These are phyloP conservation scores for Bettongia penicillata DNA, from an alignment of 2,113 vertebrate genomes.

Conservation along the genomic window DNA sequence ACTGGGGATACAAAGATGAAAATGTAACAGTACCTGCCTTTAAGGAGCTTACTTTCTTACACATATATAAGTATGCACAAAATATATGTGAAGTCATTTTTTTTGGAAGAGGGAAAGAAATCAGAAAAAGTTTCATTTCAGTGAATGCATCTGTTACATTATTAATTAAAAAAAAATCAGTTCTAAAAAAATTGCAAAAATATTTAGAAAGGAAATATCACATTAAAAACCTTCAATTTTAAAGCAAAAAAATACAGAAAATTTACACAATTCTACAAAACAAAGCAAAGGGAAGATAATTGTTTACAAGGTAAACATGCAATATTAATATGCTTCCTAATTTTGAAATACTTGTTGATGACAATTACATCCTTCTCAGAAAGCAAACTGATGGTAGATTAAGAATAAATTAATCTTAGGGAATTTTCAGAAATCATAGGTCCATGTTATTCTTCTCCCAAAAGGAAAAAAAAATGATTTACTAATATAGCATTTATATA, in stretches of 20 bases:
- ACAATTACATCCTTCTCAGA: background rate
- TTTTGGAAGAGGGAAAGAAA: background rate
- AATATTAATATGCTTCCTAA: background rate
- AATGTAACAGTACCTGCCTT: background rate
- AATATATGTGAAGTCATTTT: background rate
- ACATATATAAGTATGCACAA: background rate
- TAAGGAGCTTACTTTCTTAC: background rate
- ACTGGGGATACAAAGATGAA: background rate
- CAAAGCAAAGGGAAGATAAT: background rate
- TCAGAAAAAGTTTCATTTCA: background rate
- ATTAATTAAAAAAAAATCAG: background rate
- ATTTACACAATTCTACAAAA: background rate
- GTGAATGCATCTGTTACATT: background rate
- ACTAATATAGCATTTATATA: background rate
- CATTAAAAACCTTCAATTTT: background rate
- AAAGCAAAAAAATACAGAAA: background rate
- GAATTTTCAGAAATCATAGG: background rate
- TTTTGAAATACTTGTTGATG: background rate
- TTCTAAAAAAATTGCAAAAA: background rate
- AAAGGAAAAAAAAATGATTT: background rate
- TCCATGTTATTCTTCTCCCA: background rate
- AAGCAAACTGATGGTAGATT: background rate
- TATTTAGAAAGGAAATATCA: background rate
- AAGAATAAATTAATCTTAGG: background rate
- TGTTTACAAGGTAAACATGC: background rate